Percentiles rank a stretch among this genome's conserved stretches.
Evolutionary conservation across 1,140 invertebrate species (phyloP).

Genomic region (Drosophila bifasciata): DNA sequence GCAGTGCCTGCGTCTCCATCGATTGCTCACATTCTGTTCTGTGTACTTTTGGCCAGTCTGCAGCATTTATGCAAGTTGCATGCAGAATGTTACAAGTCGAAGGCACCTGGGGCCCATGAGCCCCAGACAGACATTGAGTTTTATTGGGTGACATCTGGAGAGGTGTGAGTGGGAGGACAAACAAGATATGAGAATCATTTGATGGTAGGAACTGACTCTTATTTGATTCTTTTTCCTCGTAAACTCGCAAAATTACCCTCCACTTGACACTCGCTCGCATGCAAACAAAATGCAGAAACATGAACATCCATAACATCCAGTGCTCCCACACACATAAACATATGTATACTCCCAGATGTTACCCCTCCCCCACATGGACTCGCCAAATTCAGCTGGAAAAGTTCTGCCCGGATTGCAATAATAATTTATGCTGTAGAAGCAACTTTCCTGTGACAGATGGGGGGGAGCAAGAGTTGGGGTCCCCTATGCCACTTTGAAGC

Average conservation of each 20-base stretch:
- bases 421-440: conserved; percentile 16
- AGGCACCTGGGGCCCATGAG: conserved; percentile 45
- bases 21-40: conserved; percentile 24
- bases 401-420: conserved; percentile 7
- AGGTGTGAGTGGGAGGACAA: not conserved
- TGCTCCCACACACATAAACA: conserved; percentile 1
- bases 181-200: too few relatives aligned
- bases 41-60: conserved; percentile 27
- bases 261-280: too few relatives aligned
- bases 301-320: conserved; percentile 8
- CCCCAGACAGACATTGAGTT: conserved; percentile 50
- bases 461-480: too few relatives aligned
- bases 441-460: not conserved
- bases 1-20: conserved; percentile 1
- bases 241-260: too few relatives aligned
- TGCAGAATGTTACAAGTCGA: conserved; percentile 29
- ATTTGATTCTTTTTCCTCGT: too few relatives aligned
- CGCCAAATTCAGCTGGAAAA: not conserved
- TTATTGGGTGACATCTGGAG: conserved; percentile 39
- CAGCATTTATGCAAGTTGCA: conserved; percentile 46
- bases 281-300: not conserved
- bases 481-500: conserved; percentile 22
- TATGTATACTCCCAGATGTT: too few relatives aligned
- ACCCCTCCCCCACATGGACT: conserved; percentile 9
- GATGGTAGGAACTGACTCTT: too few relatives aligned